phyloP scores from a whole-genome alignment of 2,113 vertebrate species.

The Rana temporaria region DNA sequence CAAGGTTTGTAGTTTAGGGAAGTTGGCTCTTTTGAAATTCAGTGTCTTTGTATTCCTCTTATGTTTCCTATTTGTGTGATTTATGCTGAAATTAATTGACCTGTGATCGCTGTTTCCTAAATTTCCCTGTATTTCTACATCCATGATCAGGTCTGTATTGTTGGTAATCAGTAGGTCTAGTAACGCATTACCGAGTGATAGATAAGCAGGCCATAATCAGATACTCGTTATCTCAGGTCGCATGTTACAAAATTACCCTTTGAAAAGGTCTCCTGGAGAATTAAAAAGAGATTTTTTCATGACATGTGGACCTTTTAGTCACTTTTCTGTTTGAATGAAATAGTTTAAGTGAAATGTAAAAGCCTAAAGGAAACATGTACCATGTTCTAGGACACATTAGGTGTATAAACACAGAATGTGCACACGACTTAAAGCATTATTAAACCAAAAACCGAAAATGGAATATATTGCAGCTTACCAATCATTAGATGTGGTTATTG shows the following conservation, averaged over 20 bases:
- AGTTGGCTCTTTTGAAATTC: too few relatives aligned
- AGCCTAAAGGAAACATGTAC: background rate
- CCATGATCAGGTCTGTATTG: too few relatives aligned
- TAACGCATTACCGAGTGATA: background rate
- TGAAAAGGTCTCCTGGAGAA: slow-evolving; percentile 35
- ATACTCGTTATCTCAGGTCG: background rate
- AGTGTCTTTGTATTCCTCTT: too few relatives aligned
- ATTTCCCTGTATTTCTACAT: too few relatives aligned
- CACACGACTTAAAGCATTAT: background rate
- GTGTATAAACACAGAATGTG: background rate
- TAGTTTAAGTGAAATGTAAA: background rate
- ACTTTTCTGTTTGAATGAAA: background rate
- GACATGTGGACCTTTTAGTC: background rate
- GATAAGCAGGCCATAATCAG: background rate
- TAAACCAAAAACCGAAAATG: too few relatives aligned
- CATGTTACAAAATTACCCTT: slow-evolving; percentile 25
- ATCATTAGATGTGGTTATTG: background rate
- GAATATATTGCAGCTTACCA: too few relatives aligned
- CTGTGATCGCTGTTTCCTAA: too few relatives aligned
- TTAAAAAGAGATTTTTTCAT: slow-evolving; percentile 26
- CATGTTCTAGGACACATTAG: background rate
- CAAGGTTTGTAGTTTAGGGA: too few relatives aligned
- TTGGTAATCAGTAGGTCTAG: too few relatives aligned
- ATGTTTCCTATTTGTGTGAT: too few relatives aligned
- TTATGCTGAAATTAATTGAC: too few relatives aligned